phyloP scores from a whole-genome alignment of 2,797 vertebrate species.

The Phoebastria nigripes region DNA sequence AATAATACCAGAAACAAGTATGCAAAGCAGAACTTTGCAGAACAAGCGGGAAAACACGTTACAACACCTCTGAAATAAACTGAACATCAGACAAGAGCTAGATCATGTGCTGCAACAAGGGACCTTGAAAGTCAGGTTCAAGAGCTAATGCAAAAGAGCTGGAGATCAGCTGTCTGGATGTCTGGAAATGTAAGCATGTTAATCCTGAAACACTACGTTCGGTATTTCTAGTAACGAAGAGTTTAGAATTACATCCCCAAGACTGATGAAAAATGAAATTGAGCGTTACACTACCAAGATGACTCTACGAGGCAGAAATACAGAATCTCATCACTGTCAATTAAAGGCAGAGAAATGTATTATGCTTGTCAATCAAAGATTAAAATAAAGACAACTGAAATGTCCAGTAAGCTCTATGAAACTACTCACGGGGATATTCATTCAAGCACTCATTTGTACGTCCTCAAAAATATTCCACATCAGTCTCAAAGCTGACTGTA shows the following conservation, averaged over 20 bases:
- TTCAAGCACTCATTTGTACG: slow-evolving; percentile 44
- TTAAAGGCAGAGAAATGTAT: slow-evolving; percentile 55
- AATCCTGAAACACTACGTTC: background rate
- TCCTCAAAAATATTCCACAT: slow-evolving; percentile 36
- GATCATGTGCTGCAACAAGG: slow-evolving; percentile 27
- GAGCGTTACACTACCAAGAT: slow-evolving; percentile 51
- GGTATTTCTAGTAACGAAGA: slow-evolving; percentile 31
- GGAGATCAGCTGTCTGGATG: slow-evolving; percentile 18
- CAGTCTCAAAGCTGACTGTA: slow-evolving; percentile 34
- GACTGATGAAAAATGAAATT: slow-evolving; percentile 49
- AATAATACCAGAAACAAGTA: slow-evolving; percentile 37
- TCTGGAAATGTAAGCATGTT: background rate
- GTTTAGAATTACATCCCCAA: slow-evolving; percentile 52
- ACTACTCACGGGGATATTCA: slow-evolving; percentile 41
- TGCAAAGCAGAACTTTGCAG: slow-evolving; percentile 67
- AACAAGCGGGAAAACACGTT: slow-evolving; percentile 56
- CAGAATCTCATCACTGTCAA: slow-evolving; percentile 50
- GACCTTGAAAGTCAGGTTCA: slow-evolving; percentile 37
- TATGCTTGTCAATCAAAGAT: slow-evolving; percentile 41
- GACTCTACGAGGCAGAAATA: slow-evolving; percentile 37
- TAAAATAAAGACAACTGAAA: slow-evolving; percentile 37
- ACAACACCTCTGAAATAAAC: slow-evolving; percentile 40
- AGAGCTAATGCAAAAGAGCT: slow-evolving; percentile 51
- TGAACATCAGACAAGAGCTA: slow-evolving; percentile 61
- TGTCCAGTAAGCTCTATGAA: slow-evolving; percentile 39